phyloP scores from a whole-genome alignment of 2,888 invertebrate genomes.

The Caenorhabditis sp. region DNA sequence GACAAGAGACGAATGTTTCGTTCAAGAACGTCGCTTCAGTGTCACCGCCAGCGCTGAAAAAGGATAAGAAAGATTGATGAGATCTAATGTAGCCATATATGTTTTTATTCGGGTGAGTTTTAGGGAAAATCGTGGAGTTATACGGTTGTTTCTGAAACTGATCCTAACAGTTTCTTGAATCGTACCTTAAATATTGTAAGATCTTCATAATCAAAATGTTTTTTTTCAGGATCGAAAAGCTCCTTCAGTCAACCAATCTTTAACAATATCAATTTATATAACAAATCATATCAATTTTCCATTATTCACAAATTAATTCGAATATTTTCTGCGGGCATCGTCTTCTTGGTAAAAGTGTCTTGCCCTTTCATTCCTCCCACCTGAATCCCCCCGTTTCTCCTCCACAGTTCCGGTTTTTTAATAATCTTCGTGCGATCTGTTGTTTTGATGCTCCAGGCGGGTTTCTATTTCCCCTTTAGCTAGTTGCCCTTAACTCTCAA shows the following conservation, averaged over 20 bases:
- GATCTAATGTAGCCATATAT: too few relatives aligned
- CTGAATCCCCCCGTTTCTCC: not conserved
- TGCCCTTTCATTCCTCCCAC: not conserved
- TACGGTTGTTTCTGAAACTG: too few relatives aligned
- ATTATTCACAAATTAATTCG: not conserved
- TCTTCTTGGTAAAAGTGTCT: not conserved
- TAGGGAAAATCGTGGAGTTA: too few relatives aligned
- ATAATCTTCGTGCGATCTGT: too few relatives aligned
- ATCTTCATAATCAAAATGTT: too few relatives aligned
- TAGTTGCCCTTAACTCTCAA: conserved; percentile 10
- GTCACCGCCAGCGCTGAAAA: not conserved
- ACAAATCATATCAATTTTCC: not conserved
- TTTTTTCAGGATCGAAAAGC: too few relatives aligned
- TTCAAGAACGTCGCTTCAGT: not conserved
- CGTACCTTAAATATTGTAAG: too few relatives aligned
- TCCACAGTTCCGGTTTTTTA: not conserved
- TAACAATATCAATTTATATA: too few relatives aligned
- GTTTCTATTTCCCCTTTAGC: not conserved
- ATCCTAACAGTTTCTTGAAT: too few relatives aligned
- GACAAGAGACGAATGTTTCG: not conserved
- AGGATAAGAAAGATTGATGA: not conserved
- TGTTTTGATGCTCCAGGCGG: not conserved
- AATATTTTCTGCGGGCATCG: conserved; percentile 7
- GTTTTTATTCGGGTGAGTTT: too few relatives aligned
- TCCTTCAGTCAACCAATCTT: too few relatives aligned